Conservation (phyloP, 2,888 invertebrate genomes). For the Xanthostigma xanthostigma region DNA sequence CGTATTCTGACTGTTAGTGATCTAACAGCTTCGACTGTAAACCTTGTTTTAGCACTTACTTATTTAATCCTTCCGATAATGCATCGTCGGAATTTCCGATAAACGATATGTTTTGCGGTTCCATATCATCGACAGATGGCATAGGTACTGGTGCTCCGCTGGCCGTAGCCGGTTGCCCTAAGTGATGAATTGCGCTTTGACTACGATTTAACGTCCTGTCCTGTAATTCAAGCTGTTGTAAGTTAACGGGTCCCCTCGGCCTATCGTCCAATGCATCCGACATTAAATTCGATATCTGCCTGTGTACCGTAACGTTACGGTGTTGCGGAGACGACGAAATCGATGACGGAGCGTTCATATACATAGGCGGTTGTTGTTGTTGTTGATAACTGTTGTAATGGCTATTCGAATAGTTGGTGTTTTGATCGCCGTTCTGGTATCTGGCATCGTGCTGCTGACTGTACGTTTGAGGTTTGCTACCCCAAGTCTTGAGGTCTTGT, state of each 20-base stretch:
- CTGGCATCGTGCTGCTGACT: constrained; percentile 17
- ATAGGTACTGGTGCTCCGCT: constrained; percentile 43
- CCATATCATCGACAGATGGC: constrained; percentile 72
- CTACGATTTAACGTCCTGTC: constrained; percentile 5
- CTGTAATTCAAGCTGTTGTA: constrained; percentile 31
- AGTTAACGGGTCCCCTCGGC: constrained; percentile 30
- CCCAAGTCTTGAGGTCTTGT: constrained; percentile 23
- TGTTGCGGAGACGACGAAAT: constrained; percentile 52
- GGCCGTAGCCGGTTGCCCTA: constrained; percentile 18
- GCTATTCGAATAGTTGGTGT: constrained; percentile 18
- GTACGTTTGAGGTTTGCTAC: constrained; percentile 7
- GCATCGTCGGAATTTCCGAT: constrained; percentile 55
- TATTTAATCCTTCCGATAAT: constrained; percentile 12
- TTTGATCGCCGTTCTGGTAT: constrained; percentile 51
- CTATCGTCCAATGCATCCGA: constrained; percentile 4
- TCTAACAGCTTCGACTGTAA: constrained; percentile 15
- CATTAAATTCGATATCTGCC: constrained; percentile 36
- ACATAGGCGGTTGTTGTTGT: constrained; percentile 35
- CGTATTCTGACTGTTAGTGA: constrained; percentile 2
- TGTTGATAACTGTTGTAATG: constrained; percentile 18
- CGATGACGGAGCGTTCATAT: constrained; percentile 32
- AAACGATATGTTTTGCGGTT: constrained; percentile 85
- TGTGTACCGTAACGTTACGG: constrained; percentile 37
- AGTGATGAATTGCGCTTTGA: constrained; percentile 4
- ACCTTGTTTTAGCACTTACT: constrained; percentile 15